Evolutionary conservation across 2,888 invertebrate species (phyloP).

Genomic region (Ferdinandea cuprea): DNA sequence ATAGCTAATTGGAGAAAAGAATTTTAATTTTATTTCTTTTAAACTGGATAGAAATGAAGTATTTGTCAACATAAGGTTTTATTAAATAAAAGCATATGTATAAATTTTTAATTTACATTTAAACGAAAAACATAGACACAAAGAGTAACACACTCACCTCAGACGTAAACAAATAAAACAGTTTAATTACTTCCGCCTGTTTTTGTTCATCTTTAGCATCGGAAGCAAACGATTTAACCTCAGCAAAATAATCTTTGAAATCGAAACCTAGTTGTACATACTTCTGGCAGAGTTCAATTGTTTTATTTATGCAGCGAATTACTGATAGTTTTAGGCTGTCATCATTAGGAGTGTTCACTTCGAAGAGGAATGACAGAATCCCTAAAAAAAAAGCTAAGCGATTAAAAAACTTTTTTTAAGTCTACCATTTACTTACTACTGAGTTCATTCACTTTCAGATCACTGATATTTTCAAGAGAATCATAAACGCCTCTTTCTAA

Average conservation of each 20-base stretch:
- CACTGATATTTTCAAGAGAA: slow-evolving; percentile 76
- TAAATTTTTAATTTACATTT: no score
- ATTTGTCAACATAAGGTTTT: no score
- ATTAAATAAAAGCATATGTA: no score
- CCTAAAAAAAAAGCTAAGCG: slow-evolving; percentile 72
- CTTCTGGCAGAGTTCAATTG: slow-evolving; percentile 77
- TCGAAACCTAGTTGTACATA: slow-evolving; percentile 79
- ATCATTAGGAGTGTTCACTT: slow-evolving; percentile 76
- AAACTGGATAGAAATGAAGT: no score
- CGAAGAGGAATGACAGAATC: slow-evolving; percentile 79
- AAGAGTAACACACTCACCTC: slow-evolving; percentile 77
- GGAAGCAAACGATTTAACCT: slow-evolving; percentile 74
- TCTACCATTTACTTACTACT: slow-evolving; percentile 77
- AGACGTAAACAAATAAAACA: slow-evolving; percentile 77
- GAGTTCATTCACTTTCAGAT: slow-evolving; percentile 79
- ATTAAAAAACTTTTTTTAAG: background rate
- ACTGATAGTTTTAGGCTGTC: slow-evolving; percentile 76
- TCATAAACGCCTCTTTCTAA: slow-evolving; percentile 79
- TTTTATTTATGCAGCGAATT: slow-evolving; percentile 78
- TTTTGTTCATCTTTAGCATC: slow-evolving; percentile 75
- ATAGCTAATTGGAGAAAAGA: slow-evolving; percentile 75
- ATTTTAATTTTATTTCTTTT: no score
- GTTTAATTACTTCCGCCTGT: slow-evolving; percentile 78
- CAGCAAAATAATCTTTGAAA: slow-evolving; percentile 79
- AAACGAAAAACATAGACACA: no score